These are phyloP conservation scores for Odocoileus virginianus DNA, from an alignment of 2,113 vertebrate genomes.

Conservation along the genomic window DNA sequence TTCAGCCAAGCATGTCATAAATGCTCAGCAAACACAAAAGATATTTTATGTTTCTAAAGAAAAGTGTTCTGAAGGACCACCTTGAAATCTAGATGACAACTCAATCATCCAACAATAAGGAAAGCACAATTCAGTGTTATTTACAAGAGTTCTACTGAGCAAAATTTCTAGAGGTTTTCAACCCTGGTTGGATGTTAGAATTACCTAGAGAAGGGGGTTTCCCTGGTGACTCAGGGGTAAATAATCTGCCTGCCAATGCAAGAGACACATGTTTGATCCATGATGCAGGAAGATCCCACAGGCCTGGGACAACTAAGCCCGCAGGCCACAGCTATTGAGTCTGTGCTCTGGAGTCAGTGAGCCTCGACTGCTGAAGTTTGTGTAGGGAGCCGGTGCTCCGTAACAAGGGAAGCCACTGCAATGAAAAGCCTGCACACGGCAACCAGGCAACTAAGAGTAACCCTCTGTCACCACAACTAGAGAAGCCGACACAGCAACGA, in stretches of 20 bases:
- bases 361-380: not conserved
- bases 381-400: not conserved
- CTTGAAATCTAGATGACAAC: conserved; percentile 7
- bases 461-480: not conserved
- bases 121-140: not conserved
- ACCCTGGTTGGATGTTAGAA: not conserved
- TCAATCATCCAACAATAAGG: not conserved
- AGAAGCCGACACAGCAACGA: not conserved
- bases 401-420: not conserved
- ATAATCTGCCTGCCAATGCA: not conserved
- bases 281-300: not conserved
- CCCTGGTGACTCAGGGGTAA: not conserved
- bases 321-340: not conserved
- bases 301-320: not conserved
- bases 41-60: not conserved
- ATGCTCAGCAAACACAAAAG: not conserved
- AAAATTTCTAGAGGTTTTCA: conserved; percentile 13
- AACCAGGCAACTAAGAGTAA: not conserved
- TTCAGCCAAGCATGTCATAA: not conserved
- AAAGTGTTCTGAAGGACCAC: not conserved
- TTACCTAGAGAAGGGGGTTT: not conserved
- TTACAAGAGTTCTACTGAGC: not conserved
- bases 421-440: not conserved
- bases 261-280: not conserved
- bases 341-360: not conserved